These are phyloP conservation scores for Syritta pipiens DNA, from an alignment of 2,888 invertebrate genomes.

Conservation along the genomic window DNA sequence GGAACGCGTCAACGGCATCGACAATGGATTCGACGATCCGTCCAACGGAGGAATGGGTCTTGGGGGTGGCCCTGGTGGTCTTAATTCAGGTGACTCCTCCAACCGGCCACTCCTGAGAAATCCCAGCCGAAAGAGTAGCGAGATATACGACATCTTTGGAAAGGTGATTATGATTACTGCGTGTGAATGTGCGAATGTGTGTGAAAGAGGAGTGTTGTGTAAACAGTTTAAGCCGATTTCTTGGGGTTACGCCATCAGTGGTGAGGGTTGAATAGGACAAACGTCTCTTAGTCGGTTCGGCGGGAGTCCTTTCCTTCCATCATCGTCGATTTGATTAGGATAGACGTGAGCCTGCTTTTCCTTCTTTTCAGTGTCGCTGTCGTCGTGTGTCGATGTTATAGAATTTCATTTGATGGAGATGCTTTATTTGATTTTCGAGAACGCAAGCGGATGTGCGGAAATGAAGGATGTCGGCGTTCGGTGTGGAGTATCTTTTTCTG, in stretches of 20 bases:
- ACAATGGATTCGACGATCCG: conserved; percentile 73
- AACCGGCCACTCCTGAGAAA: conserved; percentile 57
- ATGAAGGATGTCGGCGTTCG: no score
- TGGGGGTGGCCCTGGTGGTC: conserved; percentile 70
- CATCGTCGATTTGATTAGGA: conserved; percentile 8
- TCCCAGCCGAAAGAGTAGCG: conserved; percentile 70
- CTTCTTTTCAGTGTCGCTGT: no score
- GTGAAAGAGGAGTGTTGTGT: not conserved
- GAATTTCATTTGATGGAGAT: not conserved
- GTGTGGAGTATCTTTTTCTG: no score
- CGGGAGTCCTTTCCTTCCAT: not conserved
- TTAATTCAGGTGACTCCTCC: conserved; percentile 23
- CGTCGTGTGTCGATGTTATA: not conserved
- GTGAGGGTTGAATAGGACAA: conserved; percentile 4
- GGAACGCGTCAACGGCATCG: conserved; percentile 77
- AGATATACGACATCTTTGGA: conserved; percentile 75
- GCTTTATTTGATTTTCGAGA: not conserved
- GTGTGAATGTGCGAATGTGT: not conserved
- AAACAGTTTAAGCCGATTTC: conserved; percentile 6
- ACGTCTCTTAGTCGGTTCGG: not conserved
- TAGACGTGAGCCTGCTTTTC: not conserved
- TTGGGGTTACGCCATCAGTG: not conserved
- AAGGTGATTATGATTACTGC: conserved; percentile 74
- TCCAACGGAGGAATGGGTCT: conserved; percentile 69
- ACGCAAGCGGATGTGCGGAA: not conserved